A percentile compares a stretch with the other conserved stretches of the same genome.
Conservation (phyloP, 1,140 invertebrate species). For the Danaus melanippus region DNA sequence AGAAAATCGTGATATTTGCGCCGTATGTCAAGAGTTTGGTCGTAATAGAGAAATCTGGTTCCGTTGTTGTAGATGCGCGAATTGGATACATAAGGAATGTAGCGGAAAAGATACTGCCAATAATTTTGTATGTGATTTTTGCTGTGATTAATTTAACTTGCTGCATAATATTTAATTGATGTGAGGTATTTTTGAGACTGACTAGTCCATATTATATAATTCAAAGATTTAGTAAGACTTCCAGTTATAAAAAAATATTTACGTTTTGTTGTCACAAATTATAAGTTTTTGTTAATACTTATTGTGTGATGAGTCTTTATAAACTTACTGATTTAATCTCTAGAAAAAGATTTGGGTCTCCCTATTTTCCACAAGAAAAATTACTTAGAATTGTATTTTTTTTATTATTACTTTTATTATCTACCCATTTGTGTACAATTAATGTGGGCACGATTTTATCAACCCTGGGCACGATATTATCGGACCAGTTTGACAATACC, state of each 20-base stretch:
- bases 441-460: no score
- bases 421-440: no score
- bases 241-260: constrained; percentile 6
- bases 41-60: constrained; percentile 6
- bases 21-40: constrained; percentile 9
- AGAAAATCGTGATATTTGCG: constrained; percentile 8
- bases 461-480: background rate
- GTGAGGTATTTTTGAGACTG: constrained; percentile 5
- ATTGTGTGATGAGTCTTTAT: constrained; percentile 6
- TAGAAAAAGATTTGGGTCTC: constrained; percentile 9
- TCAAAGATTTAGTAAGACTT: constrained; percentile 4
- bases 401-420: background rate
- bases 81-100: constrained; percentile 11
- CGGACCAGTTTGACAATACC: constrained; percentile 7
- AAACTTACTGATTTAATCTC: background rate
- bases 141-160: background rate
- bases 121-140: constrained; percentile 3
- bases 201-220: constrained; percentile 1
- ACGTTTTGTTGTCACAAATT: constrained; percentile 5
- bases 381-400: no score
- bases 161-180: background rate
- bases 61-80: constrained; percentile 7
- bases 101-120: constrained; percentile 10
- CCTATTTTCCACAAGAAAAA: constrained; percentile 4
- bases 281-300: constrained; percentile 7